Evolutionary conservation across 2,113 vertebrate species (phyloP).

Genomic region (Dipodomys spectabilis): DNA sequence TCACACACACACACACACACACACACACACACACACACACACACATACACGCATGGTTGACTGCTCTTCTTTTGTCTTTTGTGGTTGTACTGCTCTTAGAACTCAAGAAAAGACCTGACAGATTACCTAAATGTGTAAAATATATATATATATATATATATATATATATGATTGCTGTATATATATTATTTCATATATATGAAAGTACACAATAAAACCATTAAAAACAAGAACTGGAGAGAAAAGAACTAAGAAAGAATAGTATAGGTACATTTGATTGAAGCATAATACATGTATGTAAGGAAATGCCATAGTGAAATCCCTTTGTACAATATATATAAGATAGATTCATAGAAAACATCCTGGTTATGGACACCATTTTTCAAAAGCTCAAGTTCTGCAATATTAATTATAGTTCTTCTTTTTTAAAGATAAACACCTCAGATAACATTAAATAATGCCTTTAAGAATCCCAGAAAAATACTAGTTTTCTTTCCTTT

Average conservation of each 20-base stretch:
- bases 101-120: constrained; percentile 7
- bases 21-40: too few relatives aligned
- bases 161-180: too few relatives aligned
- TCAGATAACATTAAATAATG: not conserved
- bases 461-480: constrained; percentile 45
- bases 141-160: too few relatives aligned
- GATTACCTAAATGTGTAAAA: not conserved
- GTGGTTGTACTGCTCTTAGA: constrained; percentile 38
- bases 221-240: not conserved
- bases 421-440: not conserved
- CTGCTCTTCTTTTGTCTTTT: not conserved
- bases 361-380: not conserved
- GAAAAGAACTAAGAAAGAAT: not conserved
- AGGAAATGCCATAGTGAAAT: too few relatives aligned
- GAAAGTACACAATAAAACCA: too few relatives aligned
- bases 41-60: not conserved
- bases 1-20: too few relatives aligned
- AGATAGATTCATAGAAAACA: not conserved
- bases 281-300: too few relatives aligned
- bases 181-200: not conserved
- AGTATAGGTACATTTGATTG: too few relatives aligned
- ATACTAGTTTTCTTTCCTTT: not conserved
- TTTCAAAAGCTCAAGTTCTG: constrained; percentile 29
- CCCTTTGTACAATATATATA: not conserved
- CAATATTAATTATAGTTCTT: constrained; percentile 24